Percentiles rank a stretch among this genome's conserved stretches.
Conservation (phyloP, 2,113 vertebrate species). For the Crypturellus undulatus region DNA sequence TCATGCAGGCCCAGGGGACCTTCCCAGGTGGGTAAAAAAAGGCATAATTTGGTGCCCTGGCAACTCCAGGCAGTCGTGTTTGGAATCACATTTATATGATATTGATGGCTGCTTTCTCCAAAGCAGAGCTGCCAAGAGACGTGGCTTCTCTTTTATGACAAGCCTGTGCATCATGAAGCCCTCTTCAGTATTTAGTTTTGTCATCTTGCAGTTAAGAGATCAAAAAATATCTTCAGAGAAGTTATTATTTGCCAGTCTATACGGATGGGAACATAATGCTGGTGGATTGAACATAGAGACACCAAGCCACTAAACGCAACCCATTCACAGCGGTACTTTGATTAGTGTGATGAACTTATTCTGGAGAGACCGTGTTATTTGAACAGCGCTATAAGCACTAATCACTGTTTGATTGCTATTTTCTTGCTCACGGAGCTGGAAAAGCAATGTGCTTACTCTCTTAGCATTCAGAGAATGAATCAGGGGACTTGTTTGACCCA, state of each 20-base stretch:
- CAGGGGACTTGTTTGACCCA: constrained; percentile 16
- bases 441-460: neutral
- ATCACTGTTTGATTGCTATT: neutral
- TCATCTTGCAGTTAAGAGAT: neutral
- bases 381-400: neutral
- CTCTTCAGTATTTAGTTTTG: neutral
- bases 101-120: neutral
- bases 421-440: neutral
- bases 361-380: neutral
- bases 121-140: neutral
- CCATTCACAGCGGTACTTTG: neutral
- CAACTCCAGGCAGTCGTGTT: neutral
- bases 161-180: neutral
- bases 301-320: neutral
- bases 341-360: neutral
- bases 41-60: neutral
- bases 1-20: neutral
- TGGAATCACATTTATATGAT: neutral
- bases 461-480: neutral
- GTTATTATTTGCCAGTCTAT: neutral
- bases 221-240: neutral
- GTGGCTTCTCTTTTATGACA: neutral
- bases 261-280: neutral
- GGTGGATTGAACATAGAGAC: neutral
- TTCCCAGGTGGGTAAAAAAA: neutral